A percentile compares a stretch with the other conserved stretches of the same genome.
phyloP scores from a whole-genome alignment of 2,888 invertebrate genomes.

The Andrena haemorrhoa region DNA sequence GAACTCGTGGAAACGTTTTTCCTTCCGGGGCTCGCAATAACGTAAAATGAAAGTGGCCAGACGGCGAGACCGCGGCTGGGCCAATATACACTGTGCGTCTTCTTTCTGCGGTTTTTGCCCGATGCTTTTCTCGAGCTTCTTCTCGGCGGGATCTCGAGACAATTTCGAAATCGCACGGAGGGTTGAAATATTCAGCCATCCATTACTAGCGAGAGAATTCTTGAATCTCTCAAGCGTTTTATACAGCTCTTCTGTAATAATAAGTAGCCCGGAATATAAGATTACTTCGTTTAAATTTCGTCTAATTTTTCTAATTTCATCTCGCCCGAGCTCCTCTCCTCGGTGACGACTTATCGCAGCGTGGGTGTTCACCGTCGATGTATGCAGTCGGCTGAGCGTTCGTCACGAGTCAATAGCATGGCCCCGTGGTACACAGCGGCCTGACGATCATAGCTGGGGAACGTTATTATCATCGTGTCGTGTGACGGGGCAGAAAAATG shows the following conservation, averaged over 20 bases:
- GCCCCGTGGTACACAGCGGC: background rate
- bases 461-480: slow-evolving; percentile 10
- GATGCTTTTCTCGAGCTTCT: background rate
- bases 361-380: background rate
- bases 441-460: background rate
- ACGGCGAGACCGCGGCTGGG: slow-evolving; percentile 16
- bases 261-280: too few species aligned
- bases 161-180: background rate
- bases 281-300: too few species aligned
- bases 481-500: slow-evolving; percentile 37
- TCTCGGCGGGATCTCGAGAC: background rate
- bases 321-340: background rate
- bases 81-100: background rate
- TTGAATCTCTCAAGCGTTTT: background rate
- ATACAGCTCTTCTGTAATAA: too few species aligned
- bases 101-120: background rate
- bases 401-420: slow-evolving; percentile 1
- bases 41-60: slow-evolving; percentile 46
- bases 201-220: background rate
- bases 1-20: slow-evolving; percentile 27
- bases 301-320: background rate
- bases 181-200: background rate
- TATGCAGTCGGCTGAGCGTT: slow-evolving; percentile 18
- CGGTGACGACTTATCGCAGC: background rate
- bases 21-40: slow-evolving; percentile 53